Percentiles rank a stretch among this genome's conserved stretches.
These are phyloP conservation scores for Octodonta nipae DNA, from an alignment of 2,888 invertebrate genomes.

Conservation along the genomic window DNA sequence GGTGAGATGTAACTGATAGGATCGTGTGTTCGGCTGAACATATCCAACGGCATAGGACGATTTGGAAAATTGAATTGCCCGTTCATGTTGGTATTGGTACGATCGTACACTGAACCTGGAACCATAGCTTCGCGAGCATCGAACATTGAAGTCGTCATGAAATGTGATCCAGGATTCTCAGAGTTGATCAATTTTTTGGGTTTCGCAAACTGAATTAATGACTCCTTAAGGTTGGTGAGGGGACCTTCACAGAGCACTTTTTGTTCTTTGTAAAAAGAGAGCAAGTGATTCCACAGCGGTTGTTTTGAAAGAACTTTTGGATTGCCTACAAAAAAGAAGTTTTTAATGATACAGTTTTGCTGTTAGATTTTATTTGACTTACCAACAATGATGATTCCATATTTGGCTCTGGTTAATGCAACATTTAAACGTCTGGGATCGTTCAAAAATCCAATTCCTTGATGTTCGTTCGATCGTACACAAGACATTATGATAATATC, in stretches of 20 bases:
- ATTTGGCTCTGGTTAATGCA: constrained; percentile 92
- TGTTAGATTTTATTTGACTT: constrained; percentile 92
- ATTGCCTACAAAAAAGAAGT: constrained; percentile 49
- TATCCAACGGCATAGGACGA: constrained; percentile 40
- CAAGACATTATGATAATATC: constrained; percentile 99
- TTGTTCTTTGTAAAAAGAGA: constrained; percentile 95
- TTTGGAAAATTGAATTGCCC: constrained; percentile 16
- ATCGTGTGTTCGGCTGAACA: constrained; percentile 65
- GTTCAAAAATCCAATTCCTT: constrained; percentile 93
- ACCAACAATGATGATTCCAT: constrained; percentile 94
- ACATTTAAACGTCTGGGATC: constrained; percentile 96
- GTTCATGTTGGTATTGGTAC: constrained; percentile 39
- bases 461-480: constrained; percentile 92
- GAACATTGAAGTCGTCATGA: constrained; percentile 95
- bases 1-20: constrained; percentile 87
- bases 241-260: constrained; percentile 95
- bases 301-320: constrained; percentile 97
- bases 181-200: constrained; percentile 91
- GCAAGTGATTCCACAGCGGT: constrained; percentile 93
- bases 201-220: constrained; percentile 91
- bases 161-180: constrained; percentile 89
- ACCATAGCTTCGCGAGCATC: constrained; percentile 91
- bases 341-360: too few species aligned
- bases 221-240: constrained; percentile 89
- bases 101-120: constrained; percentile 85